Base-by-base conservation (phyloP, 2,113 vertebrate genomes). In the Gorilla gorilla region DNA sequence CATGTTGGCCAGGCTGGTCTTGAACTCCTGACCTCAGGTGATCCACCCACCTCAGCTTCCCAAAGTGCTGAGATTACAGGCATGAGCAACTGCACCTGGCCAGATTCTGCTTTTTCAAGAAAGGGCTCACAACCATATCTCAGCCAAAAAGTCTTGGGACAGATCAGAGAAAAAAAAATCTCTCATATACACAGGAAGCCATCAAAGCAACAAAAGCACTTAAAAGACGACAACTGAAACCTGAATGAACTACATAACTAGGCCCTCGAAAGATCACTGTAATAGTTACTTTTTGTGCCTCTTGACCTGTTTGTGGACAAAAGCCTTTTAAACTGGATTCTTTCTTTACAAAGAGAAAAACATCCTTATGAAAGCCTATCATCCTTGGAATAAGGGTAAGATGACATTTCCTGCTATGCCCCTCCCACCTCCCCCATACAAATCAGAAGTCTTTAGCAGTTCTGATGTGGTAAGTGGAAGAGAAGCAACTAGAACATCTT, bases 51-150 rank as follows among this genome's bases (percentile, higher is more conserved):
- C 61, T 64, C 61, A 30, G 61, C 61, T 25, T 64, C 61, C 27
- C 61, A 64, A 64, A 30, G 61, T 64, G 27, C 61, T 30, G 61
- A 25, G 61, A 27, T 61, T 61, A 61, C 1, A 61, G 59, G 59
- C 10, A 9, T 61, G 59, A 61, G 59, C 59, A 25, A 27, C 25
- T 5, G 27, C 2, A 13, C 61, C 61, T 64, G 61, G 61, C 27
- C 27, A 83, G 61, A 30, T 52, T 96, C 73, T 86, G 45, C 70
- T 92, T 96, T 97, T 96, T 73, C 30, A 95, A 94, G 38, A 97
- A 78, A 91, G 81, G 45, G 48, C 61, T 22, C 13, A 86, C 30
- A 86, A 86, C 57, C 90, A 61, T 68, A 57, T 75, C 23, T 86
- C 59, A 80, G 73, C 66, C 57, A 82, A 94, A 92, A 92, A 10